Percentiles rank a stretch among this genome's conserved stretches.
phyloP scores from a whole-genome alignment of 2,113 vertebrate genomes.

The Malurus elegans region DNA sequence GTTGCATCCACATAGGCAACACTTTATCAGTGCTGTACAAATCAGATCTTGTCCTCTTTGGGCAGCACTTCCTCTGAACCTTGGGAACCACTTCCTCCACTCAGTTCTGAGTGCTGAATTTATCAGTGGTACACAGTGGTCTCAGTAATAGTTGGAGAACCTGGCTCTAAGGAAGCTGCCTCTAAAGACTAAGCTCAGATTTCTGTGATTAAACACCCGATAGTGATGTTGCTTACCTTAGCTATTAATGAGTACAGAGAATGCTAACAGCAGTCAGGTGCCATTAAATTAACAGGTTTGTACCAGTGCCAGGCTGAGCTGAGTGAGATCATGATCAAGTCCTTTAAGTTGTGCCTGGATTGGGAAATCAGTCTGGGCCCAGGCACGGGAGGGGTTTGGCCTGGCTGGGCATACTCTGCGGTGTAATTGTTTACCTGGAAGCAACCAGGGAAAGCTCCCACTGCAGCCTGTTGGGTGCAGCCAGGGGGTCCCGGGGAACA shows the following conservation, averaged over 20 bases:
- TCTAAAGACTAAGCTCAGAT: background rate
- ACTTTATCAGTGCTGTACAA: background rate
- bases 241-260: constrained; percentile 23
- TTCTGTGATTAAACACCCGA: background rate
- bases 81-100: background rate
- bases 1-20: background rate
- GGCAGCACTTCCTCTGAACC: background rate
- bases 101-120: background rate
- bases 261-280: background rate
- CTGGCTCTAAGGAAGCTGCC: background rate
- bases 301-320: background rate
- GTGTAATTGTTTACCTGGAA: background rate
- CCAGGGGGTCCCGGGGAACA: background rate
- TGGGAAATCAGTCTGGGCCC: background rate
- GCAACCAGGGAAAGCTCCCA: background rate
- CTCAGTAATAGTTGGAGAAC: background rate
- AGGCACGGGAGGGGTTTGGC: background rate
- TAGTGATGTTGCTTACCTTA: constrained; percentile 16
- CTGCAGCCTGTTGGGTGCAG: rapidly evolving
- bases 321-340: background rate
- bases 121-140: background rate
- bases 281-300: background rate
- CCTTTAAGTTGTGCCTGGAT: background rate
- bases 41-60: background rate
- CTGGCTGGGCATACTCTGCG: background rate